These are phyloP conservation scores for Paedocypris sp. DNA, from an alignment of 2,113 vertebrate species.

Conservation along the genomic window DNA sequence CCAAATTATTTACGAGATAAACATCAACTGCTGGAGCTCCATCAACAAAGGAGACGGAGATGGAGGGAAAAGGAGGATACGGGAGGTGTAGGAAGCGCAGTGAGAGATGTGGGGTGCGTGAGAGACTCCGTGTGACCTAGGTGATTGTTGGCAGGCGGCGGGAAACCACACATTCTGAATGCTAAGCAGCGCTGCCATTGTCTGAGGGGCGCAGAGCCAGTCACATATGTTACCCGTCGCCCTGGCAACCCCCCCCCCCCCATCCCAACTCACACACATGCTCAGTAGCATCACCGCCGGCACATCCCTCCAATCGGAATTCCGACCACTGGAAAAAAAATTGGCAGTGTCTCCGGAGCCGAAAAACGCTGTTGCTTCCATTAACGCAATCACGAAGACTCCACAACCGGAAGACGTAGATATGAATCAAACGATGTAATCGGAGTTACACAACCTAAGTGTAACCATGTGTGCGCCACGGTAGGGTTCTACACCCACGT, in stretches of 20 bases:
- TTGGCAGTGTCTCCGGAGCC: not conserved
- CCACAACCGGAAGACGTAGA: not conserved
- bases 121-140: constrained; percentile 54
- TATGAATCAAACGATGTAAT: not conserved
- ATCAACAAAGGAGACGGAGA: not conserved
- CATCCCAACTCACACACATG: constrained; percentile 12
- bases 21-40: not conserved
- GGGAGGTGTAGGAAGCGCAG: not conserved
- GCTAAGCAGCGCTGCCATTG: constrained; percentile 65
- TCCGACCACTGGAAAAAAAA: not conserved
- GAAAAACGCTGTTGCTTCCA: not conserved
- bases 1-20: not conserved
- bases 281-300: constrained; percentile 9
- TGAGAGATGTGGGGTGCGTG: constrained; percentile 8
- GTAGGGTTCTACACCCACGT: not conserved
- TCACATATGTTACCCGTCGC: constrained; percentile 56
- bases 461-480: not conserved
- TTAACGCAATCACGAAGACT: not conserved
- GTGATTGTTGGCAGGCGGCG: constrained; percentile 65
- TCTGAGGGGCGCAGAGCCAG: constrained; percentile 55
- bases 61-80: not conserved
- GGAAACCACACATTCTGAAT: constrained; percentile 63
- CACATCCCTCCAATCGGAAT: not conserved
- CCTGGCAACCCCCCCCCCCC: constrained; percentile 54
- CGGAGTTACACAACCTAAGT: not conserved